These are phyloP conservation scores for Oreonectes daqikongensis DNA, from an alignment of 2,797 vertebrate genomes.

Conservation along the genomic window DNA sequence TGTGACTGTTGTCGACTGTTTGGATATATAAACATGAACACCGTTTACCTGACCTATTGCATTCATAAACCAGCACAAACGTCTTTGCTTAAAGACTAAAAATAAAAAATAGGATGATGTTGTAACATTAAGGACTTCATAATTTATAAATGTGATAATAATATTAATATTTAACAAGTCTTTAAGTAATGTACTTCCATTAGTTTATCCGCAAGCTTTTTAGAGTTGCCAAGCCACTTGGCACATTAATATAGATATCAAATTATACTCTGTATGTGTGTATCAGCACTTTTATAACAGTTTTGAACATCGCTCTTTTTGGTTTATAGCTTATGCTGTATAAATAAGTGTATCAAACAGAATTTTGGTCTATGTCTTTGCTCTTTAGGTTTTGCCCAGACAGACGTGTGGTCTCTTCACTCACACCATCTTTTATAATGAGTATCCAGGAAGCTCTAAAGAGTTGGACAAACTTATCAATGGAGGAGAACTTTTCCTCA, in stretches of 20 bases:
- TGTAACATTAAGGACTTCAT: background rate
- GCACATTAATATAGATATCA: background rate
- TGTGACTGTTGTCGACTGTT: too few species aligned
- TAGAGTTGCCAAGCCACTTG: background rate
- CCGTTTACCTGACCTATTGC: too few species aligned
- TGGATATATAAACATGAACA: too few species aligned
- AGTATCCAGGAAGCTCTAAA: slow-evolving; percentile 84
- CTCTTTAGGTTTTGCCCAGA: slow-evolving; percentile 81
- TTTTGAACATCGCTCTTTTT: background rate
- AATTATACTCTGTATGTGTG: background rate
- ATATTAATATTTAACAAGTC: background rate
- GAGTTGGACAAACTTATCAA: slow-evolving; percentile 90
- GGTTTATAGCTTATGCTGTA: background rate
- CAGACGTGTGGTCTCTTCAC: slow-evolving; percentile 90
- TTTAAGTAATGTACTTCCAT: background rate
- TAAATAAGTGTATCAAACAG: background rate
- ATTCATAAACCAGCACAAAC: background rate
- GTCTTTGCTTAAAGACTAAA: background rate
- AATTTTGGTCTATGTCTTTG: slow-evolving; percentile 4
- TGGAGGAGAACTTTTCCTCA: slow-evolving; percentile 55
- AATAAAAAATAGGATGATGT: too few species aligned
- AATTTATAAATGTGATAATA: background rate
- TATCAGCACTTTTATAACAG: background rate
- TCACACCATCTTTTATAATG: slow-evolving; percentile 88
- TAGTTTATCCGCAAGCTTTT: background rate